Percentiles rank a stretch among this genome's conserved stretches.
Evolutionary conservation across 2,113 vertebrate species (phyloP).

Genomic region (Cairina moschata): DNA sequence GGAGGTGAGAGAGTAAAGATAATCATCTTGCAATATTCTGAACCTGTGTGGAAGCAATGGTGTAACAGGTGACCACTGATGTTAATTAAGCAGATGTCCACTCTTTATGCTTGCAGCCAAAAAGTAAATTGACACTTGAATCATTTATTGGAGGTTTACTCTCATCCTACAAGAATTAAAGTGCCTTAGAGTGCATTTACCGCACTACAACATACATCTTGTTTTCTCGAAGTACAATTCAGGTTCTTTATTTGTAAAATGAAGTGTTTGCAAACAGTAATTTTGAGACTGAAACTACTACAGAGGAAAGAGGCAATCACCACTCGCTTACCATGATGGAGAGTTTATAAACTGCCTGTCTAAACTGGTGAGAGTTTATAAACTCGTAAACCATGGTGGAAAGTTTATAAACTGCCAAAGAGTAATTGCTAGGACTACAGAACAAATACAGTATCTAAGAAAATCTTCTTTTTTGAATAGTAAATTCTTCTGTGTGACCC

Average conservation of each 20-base stretch:
- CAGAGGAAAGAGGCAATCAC: not conserved
- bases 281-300: not conserved
- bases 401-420: not conserved
- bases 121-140: not conserved
- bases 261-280: not conserved
- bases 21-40: not conserved
- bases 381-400: no score
- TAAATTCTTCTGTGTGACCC: not conserved
- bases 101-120: not conserved
- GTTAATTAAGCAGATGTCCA: not conserved
- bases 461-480: not conserved
- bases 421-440: not conserved
- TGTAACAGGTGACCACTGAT: not conserved
- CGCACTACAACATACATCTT: not conserved
- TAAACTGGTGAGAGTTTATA: no score
- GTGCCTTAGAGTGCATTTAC: not conserved
- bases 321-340: not conserved
- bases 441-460: not conserved
- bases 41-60: not conserved
- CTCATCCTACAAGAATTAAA: not conserved
- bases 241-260: not conserved
- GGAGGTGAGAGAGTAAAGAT: slow-evolving; percentile 76
- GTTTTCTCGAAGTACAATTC: not conserved
- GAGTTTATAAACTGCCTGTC: not conserved
- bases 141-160: no score